Percentiles rank a stretch among this genome's conserved stretches.
These are phyloP conservation scores for Cyprinella venusta DNA, from an alignment of 2,797 vertebrate species.

Conservation along the genomic window DNA sequence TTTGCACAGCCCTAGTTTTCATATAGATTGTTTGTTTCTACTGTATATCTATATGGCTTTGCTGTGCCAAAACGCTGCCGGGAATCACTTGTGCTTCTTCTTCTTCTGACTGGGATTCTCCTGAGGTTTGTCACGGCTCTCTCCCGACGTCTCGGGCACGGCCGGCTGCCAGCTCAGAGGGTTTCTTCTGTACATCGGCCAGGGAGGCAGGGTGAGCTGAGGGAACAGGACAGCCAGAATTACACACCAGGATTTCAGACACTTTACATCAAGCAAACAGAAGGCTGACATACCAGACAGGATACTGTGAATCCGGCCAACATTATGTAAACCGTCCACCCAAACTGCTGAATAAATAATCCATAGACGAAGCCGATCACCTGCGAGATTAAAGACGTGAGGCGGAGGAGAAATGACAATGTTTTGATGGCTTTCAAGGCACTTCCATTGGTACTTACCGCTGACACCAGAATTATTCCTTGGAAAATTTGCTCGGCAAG, in stretches of 20 bases:
- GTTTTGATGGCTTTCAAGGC: conserved; percentile 31
- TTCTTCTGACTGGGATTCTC: conserved; percentile 78
- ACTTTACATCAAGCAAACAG: not conserved
- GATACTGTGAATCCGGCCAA: conserved; percentile 92
- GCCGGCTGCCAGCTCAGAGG: conserved; percentile 91
- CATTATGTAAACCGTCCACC: conserved; percentile 96
- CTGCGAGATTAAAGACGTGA: conserved; percentile 68
- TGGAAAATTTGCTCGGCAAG: conserved; percentile 98
- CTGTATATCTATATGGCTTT: not conserved
- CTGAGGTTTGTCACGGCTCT: conserved; percentile 87
- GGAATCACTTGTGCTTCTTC: conserved; percentile 81
- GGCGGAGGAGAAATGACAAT: not conserved
- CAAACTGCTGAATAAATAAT: conserved; percentile 92
- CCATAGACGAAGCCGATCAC: conserved; percentile 93
- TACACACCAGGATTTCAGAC: not conserved
- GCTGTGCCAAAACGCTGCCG: not conserved
- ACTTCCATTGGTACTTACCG: conserved; percentile 78
- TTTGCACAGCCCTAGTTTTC: no score
- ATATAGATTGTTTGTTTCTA: not conserved
- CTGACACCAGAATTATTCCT: conserved; percentile 93
- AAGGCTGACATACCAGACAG: conserved; percentile 86
- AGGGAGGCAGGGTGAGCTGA: conserved; percentile 95
- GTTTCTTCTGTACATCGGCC: conserved; percentile 93
- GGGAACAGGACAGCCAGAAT: conserved; percentile 13
- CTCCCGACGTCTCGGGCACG: conserved; percentile 79